These are phyloP conservation scores for Drosophila elegans DNA, from an alignment of 1,140 invertebrate genomes.

Conservation along the genomic window DNA sequence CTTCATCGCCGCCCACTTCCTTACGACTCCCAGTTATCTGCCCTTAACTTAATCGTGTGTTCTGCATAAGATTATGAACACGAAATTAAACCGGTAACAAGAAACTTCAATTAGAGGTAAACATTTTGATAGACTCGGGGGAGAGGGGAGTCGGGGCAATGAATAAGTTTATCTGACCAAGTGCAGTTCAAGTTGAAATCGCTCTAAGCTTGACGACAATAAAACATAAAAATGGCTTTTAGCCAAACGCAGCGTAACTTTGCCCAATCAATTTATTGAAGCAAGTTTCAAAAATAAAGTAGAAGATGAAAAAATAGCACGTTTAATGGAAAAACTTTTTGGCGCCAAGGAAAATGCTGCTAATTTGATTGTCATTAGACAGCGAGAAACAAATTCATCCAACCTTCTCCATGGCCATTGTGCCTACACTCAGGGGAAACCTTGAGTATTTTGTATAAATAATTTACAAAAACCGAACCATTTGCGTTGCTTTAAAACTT, in stretches of 20 bases:
- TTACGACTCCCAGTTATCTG: background rate
- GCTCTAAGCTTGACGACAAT: constrained; percentile 31
- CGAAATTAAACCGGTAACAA: constrained; percentile 62
- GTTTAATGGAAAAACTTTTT: constrained; percentile 81
- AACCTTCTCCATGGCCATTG: constrained; percentile 37
- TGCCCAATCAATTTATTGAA: constrained; percentile 60
- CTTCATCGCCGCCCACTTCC: background rate
- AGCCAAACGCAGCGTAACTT: constrained; percentile 48
- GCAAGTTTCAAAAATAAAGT: constrained; percentile 27
- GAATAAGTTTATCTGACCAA: constrained; percentile 43
- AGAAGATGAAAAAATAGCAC: constrained; percentile 29
- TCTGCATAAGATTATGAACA: constrained; percentile 59
- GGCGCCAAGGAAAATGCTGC: constrained; percentile 56
- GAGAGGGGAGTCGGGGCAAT: background rate
- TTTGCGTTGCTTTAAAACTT: background rate
- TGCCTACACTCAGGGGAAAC: constrained; percentile 10
- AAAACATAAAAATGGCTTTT: constrained; percentile 54
- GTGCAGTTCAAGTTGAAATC: constrained; percentile 48
- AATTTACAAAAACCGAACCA: too few relatives aligned
- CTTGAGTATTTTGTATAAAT: background rate
- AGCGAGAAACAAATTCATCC: constrained; percentile 39
- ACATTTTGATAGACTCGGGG: constrained; percentile 53
- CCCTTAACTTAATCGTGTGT: constrained; percentile 46
- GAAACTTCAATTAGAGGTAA: constrained; percentile 72
- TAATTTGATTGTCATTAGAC: constrained; percentile 81